Evolutionary conservation across 2,797 vertebrate genomes (phyloP).

Genomic region (Danio aesculapii): DNA sequence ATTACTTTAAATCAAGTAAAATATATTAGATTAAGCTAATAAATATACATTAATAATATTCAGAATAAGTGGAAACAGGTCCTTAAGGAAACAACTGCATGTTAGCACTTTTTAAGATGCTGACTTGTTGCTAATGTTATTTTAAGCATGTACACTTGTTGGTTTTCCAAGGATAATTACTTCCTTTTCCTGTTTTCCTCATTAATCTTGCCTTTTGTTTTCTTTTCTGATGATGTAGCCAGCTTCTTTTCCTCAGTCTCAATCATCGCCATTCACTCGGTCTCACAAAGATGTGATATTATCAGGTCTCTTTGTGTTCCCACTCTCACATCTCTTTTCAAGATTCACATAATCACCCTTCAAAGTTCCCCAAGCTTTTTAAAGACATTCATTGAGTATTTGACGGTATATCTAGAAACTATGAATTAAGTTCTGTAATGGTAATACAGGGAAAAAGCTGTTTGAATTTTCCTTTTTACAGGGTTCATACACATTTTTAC

Average conservation of each 20-base stretch:
- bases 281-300: slow-evolving; percentile 17
- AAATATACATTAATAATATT: neutral
- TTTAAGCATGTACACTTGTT: slow-evolving; percentile 1
- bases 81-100: slow-evolving; percentile 9
- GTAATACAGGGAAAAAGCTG: neutral
- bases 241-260: neutral
- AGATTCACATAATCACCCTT: neutral
- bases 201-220: slow-evolving; percentile 38
- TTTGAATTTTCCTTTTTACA: neutral
- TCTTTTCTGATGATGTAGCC: neutral
- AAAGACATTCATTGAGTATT: neutral
- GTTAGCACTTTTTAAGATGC: neutral
- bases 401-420: neutral
- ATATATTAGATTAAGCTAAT: neutral
- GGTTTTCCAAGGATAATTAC: slow-evolving; percentile 31
- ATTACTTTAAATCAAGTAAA: neutral
- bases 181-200: slow-evolving; percentile 54
- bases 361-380: neutral
- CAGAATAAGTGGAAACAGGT: neutral
- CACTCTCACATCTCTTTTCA: neutral
- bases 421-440: neutral
- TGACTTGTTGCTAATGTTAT: neutral
- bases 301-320: slow-evolving; percentile 1
- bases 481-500: too few relatives aligned
- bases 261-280: slow-evolving; percentile 1